Evolutionary conservation across 2,888 invertebrate species (phyloP).

Genomic region (Lissonota sp.): DNA sequence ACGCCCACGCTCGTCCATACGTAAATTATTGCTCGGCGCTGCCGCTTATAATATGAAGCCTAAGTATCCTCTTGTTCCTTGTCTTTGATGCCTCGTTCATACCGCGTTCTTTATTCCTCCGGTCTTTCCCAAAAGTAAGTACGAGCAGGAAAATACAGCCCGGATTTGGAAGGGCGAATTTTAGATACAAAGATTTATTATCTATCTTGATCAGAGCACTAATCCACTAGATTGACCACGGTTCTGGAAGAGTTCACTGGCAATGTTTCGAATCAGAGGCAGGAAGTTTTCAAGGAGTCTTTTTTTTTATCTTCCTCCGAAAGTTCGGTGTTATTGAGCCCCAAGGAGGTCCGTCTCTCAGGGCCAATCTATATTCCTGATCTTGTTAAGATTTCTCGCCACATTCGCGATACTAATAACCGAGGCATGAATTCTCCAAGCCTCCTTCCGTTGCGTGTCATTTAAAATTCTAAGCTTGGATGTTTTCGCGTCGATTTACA

Average conservation of each 20-base stretch:
- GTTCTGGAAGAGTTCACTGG: background rate
- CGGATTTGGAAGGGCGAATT: no score
- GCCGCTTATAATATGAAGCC: conserved; percentile 24
- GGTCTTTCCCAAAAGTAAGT: background rate
- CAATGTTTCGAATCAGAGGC: conserved; percentile 18
- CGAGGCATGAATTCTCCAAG: conserved; percentile 29
- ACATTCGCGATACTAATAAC: conserved; percentile 26
- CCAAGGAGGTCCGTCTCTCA: background rate
- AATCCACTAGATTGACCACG: conserved; percentile 10
- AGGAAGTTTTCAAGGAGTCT: background rate
- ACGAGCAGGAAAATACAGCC: background rate
- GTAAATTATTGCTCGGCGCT: background rate
- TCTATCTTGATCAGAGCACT: background rate
- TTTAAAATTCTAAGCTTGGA: conserved; percentile 34
- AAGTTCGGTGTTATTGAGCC: background rate
- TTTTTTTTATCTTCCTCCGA: conserved; percentile 10
- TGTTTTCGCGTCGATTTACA: conserved; percentile 17
- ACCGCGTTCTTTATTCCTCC: conserved; percentile 2
- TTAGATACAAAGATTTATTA: no score
- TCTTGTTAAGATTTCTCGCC: conserved; percentile 22
- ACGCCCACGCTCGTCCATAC: conserved; percentile 75
- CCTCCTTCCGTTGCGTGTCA: background rate
- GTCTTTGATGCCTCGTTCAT: conserved; percentile 9
- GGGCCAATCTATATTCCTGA: conserved; percentile 33
- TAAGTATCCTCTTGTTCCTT: conserved; percentile 48